These are phyloP conservation scores for Siniperca scherzeri DNA, from an alignment of 2,797 vertebrate species.

Conservation along the genomic window DNA sequence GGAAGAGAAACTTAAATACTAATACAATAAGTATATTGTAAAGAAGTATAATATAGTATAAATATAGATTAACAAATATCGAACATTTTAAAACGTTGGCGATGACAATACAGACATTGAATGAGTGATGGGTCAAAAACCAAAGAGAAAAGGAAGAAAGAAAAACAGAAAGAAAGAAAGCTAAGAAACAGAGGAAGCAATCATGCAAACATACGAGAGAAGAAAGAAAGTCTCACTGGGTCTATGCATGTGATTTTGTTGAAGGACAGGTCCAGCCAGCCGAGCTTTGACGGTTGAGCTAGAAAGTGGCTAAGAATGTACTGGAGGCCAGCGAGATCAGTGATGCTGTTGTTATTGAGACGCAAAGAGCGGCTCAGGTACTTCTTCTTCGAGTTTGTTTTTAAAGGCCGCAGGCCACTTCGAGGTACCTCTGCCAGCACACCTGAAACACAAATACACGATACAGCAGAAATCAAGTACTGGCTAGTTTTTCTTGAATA, in stretches of 20 bases:
- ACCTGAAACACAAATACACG: conserved; percentile 30
- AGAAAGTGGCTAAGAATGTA: conserved; percentile 71
- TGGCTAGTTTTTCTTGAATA: background rate
- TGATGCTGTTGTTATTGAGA: conserved; percentile 86
- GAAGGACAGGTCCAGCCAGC: conserved; percentile 91
- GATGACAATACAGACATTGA: background rate
- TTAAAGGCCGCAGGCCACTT: conserved; percentile 68
- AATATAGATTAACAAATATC: background rate
- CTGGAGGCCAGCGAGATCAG: conserved; percentile 72
- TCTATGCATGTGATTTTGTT: conserved; percentile 85
- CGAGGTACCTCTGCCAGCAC: conserved; percentile 67
- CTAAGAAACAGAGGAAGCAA: background rate
- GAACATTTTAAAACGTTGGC: background rate
- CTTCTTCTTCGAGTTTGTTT: conserved; percentile 68
- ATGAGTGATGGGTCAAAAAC: background rate
- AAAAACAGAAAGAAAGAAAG: background rate
- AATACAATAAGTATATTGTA: background rate
- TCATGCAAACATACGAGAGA: background rate
- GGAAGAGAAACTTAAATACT: background rate
- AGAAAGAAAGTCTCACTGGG: conserved; percentile 71
- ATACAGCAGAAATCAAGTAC: background rate
- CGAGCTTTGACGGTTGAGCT: conserved; percentile 78
- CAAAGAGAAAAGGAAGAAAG: background rate
- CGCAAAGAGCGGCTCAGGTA: conserved; percentile 82
- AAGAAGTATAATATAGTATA: background rate